Evolutionary conservation across 2,797 vertebrate genomes (phyloP).

Genomic region (Macrochelys suwanniensis): DNA sequence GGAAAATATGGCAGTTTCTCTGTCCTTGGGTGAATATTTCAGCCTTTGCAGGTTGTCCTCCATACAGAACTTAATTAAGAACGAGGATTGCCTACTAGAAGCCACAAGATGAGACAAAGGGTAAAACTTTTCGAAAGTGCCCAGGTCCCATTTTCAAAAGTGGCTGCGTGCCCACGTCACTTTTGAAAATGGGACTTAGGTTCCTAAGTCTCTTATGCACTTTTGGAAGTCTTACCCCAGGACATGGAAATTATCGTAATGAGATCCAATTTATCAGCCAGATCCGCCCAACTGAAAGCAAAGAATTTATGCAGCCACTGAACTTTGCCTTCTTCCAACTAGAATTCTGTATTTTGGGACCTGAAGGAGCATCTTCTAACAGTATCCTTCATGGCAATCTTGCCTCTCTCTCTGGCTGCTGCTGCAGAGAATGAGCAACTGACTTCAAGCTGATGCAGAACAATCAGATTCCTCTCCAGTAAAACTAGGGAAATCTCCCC

Average conservation of each 20-base stretch:
- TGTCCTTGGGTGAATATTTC: too few species aligned
- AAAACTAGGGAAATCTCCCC: background rate
- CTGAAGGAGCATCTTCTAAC: background rate
- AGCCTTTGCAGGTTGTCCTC: too few species aligned
- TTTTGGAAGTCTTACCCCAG: too few species aligned
- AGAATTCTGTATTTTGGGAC: background rate
- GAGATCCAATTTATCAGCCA: too few species aligned
- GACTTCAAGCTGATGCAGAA: too few species aligned
- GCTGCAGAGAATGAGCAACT: background rate
- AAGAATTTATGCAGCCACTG: background rate
- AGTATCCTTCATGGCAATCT: background rate
- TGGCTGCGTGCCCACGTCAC: background rate
- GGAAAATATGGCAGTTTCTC: too few species aligned
- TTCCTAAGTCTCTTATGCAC: background rate
- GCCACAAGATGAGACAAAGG: too few species aligned
- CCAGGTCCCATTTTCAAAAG: background rate
- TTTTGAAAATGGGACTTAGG: background rate
- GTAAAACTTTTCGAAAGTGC: too few species aligned
- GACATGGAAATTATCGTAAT: too few species aligned
- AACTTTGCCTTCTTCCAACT: background rate
- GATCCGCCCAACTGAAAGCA: background rate
- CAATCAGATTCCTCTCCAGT: background rate
- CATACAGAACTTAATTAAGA: too few species aligned
- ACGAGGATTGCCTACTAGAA: too few species aligned
- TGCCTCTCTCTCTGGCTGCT: background rate